Conservation (phyloP, 2,888 invertebrate species). For the Synergus gifuensis region DNA sequence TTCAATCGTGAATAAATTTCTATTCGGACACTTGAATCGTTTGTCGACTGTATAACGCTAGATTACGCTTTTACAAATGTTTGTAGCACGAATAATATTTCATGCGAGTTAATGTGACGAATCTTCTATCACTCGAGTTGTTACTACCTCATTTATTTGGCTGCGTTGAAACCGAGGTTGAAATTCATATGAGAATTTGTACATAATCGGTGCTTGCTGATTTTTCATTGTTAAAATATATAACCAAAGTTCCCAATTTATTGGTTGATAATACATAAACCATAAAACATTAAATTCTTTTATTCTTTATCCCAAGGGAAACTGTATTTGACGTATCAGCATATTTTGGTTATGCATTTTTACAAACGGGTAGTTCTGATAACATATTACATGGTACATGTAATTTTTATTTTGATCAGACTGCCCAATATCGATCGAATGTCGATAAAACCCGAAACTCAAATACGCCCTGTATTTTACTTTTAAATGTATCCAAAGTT, state of each 20-base stretch:
- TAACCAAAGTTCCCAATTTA: not conserved
- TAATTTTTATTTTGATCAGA: no score
- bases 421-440: no score
- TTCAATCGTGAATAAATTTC: conserved; percentile 24
- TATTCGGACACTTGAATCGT: conserved; percentile 23
- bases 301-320: not conserved
- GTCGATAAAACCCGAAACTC: no score
- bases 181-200: conserved; percentile 8
- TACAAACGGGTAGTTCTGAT: no score
- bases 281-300: not conserved
- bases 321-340: not conserved
- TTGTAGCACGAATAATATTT: conserved; percentile 13
- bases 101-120: conserved; percentile 30
- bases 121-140: conserved; percentile 34
- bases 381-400: no score
- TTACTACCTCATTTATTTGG: conserved; percentile 35
- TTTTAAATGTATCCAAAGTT: no score
- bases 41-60: conserved; percentile 20
- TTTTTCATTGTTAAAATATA: conserved; percentile 20
- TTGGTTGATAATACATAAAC: not conserved
- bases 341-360: not conserved
- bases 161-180: conserved; percentile 2
- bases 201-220: not conserved
- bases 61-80: conserved; percentile 39
- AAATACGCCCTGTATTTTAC: no score